phyloP scores from a whole-genome alignment of 2,888 invertebrate species.

The Ametastegia equiseti region DNA sequence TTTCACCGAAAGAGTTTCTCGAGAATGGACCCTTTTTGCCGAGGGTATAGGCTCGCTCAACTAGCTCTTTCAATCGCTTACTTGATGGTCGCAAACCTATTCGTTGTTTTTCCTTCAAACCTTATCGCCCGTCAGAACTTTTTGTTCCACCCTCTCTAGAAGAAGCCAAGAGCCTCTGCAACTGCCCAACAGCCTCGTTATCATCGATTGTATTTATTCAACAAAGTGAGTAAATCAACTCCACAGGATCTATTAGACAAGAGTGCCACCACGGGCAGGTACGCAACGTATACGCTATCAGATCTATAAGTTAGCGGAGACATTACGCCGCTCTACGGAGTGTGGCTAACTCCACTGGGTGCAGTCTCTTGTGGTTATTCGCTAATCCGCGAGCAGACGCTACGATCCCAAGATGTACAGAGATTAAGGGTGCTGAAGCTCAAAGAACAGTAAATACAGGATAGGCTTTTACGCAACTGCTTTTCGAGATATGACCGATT shows the following conservation, averaged over 20 bases:
- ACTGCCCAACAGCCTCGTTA: conserved; percentile 17
- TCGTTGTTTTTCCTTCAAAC: conserved; percentile 8
- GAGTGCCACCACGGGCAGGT: conserved; percentile 43
- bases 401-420: conserved; percentile 42
- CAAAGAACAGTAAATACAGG: conserved; percentile 41
- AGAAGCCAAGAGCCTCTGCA: neutral
- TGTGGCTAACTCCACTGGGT: conserved; percentile 31
- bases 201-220: conserved; percentile 43
- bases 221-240: conserved; percentile 36
- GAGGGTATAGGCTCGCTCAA: neutral
- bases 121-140: neutral
- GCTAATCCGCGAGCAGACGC: conserved; percentile 50
- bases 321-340: conserved; percentile 25
- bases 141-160: neutral
- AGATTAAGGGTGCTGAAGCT: conserved; percentile 31
- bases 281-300: conserved; percentile 45
- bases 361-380: neutral
- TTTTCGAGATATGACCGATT: conserved; percentile 39
- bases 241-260: conserved; percentile 44
- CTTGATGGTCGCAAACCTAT: neutral
- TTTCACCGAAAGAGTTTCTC: conserved; percentile 8
- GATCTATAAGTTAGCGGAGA: conserved; percentile 50
- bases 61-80: conserved; percentile 16
- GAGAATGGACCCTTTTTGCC: neutral
- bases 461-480: conserved; percentile 27